These are phyloP conservation scores for Arnoldichthys spilopterus DNA, from an alignment of 2,797 vertebrate genomes.

Conservation along the genomic window DNA sequence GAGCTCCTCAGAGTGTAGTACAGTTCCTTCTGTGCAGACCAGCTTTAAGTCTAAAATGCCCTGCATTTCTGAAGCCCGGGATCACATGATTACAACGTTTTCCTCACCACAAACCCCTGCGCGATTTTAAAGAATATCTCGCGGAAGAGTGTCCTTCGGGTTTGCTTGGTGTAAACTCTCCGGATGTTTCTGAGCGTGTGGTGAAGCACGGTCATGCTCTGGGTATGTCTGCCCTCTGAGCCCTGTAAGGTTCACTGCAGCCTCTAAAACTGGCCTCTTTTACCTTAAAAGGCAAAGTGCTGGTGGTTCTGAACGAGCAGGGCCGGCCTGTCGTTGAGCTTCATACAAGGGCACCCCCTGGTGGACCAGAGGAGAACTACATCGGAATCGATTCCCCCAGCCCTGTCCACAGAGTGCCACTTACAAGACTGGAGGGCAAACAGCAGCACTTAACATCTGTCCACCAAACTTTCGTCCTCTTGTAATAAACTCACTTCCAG, in stretches of 20 bases:
- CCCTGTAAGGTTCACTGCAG: constrained; percentile 20
- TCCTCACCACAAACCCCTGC: not conserved
- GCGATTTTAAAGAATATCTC: not conserved
- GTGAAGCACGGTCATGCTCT: constrained; percentile 16
- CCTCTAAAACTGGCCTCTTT: constrained; percentile 32
- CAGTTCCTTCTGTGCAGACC: not conserved
- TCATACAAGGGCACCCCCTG: constrained; percentile 11
- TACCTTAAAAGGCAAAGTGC: constrained; percentile 45
- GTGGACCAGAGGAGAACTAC: not conserved
- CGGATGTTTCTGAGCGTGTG: constrained; percentile 7
- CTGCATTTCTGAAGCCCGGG: not conserved
- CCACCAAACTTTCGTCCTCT: too few relatives aligned
- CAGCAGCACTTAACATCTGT: too few relatives aligned
- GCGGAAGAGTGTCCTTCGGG: not conserved
- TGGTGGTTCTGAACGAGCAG: constrained; percentile 30
- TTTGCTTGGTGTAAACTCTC: not conserved
- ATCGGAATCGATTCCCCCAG: too few relatives aligned
- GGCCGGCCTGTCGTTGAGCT: not conserved
- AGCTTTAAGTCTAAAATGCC: not conserved
- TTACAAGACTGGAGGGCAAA: too few relatives aligned
- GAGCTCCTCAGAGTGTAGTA: too few relatives aligned
- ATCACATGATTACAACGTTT: constrained; percentile 48
- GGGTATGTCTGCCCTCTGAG: constrained; percentile 3
- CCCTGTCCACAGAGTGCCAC: too few relatives aligned
- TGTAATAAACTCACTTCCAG: not conserved